Evolutionary conservation across 1,140 invertebrate species (phyloP), one percentile per base, ranked within the genome.

Genomic region (Drosophila micromelanica): DNA sequence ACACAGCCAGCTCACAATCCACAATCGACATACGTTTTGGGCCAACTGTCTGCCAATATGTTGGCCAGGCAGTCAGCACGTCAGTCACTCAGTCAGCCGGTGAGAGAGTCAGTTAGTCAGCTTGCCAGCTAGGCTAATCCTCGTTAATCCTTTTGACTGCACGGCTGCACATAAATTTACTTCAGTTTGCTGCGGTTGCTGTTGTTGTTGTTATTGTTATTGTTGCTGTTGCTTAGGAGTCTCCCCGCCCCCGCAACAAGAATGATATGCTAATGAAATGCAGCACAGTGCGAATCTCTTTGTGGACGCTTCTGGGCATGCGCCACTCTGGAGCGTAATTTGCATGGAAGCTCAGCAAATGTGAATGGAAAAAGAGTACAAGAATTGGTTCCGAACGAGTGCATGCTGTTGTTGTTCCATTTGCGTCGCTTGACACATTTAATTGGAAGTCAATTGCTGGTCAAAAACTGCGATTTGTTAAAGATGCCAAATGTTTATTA

Each of bases 201-300:
- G 32, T 7, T 59, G 59, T 45, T 61, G 64, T 40, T 76, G 32
- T 38, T 59, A 57, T 45, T 61, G 64, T 40, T 76, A 23, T 38
- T 40, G 42, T 30, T 69, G 38, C 49, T 56, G 59, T 62, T 57
- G 60, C 51, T 60, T 9, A 55, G 30, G 23, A 59, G 63, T 52
- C 43, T 35, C 43, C 40, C 52, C 45, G 32, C 63, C 49, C 70
- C 35, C 62, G n/a, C 60, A 40, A 30, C 27, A 43, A 9, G 32
- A 54, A 60, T 73, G 63, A 84, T 89, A 89, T 89, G 84, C 79
- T 89, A 89, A 89, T 89, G 76, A 70, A 77, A 89, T 89, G 78
- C 85, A 80, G 43, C 55, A 12, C 69, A 37, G 54, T 48, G 15
- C 69, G 17, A 52, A 64, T 40, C 45, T 55, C 30, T 20, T 35